Evolutionary conservation across 1,140 invertebrate genomes (phyloP), one percentile per base, ranked within the genome.

Genomic region (Drosophila kohkoa): DNA sequence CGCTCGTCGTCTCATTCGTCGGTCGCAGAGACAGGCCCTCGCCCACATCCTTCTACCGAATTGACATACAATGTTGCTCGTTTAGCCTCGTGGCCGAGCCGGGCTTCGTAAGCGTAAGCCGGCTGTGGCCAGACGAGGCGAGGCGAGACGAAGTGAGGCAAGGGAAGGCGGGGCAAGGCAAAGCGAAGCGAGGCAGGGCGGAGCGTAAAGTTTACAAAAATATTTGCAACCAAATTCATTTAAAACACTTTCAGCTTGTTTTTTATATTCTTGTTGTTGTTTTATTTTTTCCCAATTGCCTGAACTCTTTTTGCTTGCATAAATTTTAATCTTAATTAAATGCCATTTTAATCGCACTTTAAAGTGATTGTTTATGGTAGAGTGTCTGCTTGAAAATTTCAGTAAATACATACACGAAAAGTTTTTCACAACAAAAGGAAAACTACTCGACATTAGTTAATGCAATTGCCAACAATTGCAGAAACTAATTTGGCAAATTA

Each of bases 261-360:
- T 20, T 63, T 15, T 35, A 38, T 62, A 20, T 60, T 41, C 15
- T 46, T 46, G 35, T 64, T 41, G 35, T 79, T 72, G 28, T 41
- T 8, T 46, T 25, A 62, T 65, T 68, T 45, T 58, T 41, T 60
- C 64, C 20, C 20, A 25, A 16, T 58, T 43, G 13, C 60, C 41
- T 52, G 43, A 72, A 58, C 43, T 75, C 70, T 75, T 69, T 66
- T 73, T 77, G 65, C 35, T 49, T 60, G 49, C 76, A 82, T 87
- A 43, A 85, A 83, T 85, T 85, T 85, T 74, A 83, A 85, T 83
- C 81, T 85, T 85, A 85, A 85, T 85, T 85, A 83, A 85, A 85
- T 80, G 81, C 46, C 48, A 74, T 83, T 83, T 85, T 74, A 80
- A 85, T 85, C 69, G 32, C 69, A 71, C 63, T 85, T 85, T 77